Base-by-base conservation (phyloP, 2,888 invertebrate genomes). In the Marasmarcha lunaedactyla region DNA sequence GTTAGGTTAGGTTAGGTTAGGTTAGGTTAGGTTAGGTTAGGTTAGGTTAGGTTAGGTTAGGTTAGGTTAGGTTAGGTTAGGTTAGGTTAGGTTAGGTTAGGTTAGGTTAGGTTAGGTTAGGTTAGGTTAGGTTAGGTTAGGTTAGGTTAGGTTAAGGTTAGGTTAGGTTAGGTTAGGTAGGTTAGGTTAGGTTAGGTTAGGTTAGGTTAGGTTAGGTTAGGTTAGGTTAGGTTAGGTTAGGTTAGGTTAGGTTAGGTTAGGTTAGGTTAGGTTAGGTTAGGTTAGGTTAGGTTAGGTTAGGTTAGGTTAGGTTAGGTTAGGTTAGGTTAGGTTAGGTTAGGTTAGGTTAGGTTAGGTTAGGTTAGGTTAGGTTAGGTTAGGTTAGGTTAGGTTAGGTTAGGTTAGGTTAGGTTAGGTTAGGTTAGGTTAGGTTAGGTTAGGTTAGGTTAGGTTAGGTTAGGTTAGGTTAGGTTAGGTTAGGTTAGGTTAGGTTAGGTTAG, bases 191-290 rank as follows among this genome's bases (percentile, higher is more conserved):
- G 37, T 42, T 37, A 40, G 42, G 39, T 42, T 37, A 35, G 36
- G 42, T 42, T 42, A 37, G 37, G 42, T 39, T 39, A 39, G 39
- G 42, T 42, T 39, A 42, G 37, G 40, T 39, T 39, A 42, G 39
- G 42, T 39, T 42, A 42, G 42, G 42, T 40, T 40, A 38, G 42
- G 40, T 42, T 42, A 39, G 42, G 46, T 46, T 46, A 46, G 45
- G 42, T 43, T 43, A 43, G 42, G 42, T 43, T 42, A 42, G 42
- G 42, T 30, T 30, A 30, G 37, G 40, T 37, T 43, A 45, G 46
- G 46, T 46, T 46, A 40, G 41, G 46, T 45, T 43, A 40, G 43
- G 44, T 46, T 44, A 44, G 46, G 44, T 44, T 40, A 45, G 39
- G 41, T 39, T 43, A 43, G 45, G 48, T 43, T 42, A 41, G 42